Conservation (phyloP, 2,797 vertebrate genomes). For the Gephyroberyx darwinii region DNA sequence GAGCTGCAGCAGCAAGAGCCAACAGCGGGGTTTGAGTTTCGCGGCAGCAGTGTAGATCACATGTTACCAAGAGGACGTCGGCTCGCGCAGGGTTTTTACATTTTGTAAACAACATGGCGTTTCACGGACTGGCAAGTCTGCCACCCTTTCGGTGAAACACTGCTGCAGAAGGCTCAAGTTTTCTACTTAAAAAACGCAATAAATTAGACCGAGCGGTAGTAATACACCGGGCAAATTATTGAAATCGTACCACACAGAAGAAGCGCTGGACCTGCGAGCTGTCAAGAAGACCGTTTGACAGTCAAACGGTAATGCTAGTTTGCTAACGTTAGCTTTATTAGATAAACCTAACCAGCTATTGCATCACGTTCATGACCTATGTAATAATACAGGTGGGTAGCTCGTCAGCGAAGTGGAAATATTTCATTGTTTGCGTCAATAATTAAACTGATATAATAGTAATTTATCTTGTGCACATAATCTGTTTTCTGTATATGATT, state of each 20-base stretch:
- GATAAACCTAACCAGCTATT: constrained; percentile 39
- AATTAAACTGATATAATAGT: background rate
- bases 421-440: background rate
- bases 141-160: constrained; percentile 48
- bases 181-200: background rate
- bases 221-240: background rate
- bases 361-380: background rate
- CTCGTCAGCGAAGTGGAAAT: background rate
- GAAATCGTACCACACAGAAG: constrained; percentile 1
- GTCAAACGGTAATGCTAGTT: constrained; percentile 63
- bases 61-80: constrained; percentile 32
- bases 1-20: background rate
- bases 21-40: constrained; percentile 4
- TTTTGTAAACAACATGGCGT: constrained; percentile 87
- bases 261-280: constrained; percentile 52
- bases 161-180: constrained; percentile 9
- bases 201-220: background rate
- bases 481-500: no score
- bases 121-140: constrained; percentile 46
- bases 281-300: constrained; percentile 63
- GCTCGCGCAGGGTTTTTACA: constrained; percentile 16
- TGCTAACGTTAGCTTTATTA: constrained; percentile 57
- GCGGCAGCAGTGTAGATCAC: constrained; percentile 27
- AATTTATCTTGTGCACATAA: background rate
- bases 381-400: background rate